A percentile compares a stretch with the other conserved stretches of the same genome.
phyloP scores from a whole-genome alignment of 2,113 vertebrate species.

The Antechinus stuartii region DNA sequence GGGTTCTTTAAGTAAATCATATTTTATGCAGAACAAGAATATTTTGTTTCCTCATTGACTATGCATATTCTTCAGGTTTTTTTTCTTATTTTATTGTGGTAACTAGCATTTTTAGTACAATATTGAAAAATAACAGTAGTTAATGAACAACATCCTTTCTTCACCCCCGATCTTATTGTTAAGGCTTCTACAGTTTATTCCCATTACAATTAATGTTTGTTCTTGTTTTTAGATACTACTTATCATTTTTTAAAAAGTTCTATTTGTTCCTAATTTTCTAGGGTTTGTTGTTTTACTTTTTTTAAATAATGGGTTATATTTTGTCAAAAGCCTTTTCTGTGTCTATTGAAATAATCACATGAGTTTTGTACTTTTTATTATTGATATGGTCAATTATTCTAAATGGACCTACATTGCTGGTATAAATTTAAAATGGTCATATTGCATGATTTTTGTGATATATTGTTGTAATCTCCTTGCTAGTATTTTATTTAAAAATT shows the following conservation, averaged over 20 bases:
- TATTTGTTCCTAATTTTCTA: background rate
- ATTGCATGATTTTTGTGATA: background rate
- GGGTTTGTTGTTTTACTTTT: background rate
- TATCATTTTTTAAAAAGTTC: background rate
- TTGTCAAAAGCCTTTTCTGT: background rate
- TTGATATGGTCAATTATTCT: background rate
- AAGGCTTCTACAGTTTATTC: background rate
- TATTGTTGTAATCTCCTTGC: background rate
- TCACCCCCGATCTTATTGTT: background rate
- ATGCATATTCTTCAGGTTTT: background rate
- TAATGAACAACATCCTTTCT: background rate
- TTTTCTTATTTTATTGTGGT: background rate
- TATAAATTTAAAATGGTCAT: background rate
- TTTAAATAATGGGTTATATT: background rate
- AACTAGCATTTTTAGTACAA: background rate
- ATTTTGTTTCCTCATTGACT: background rate
- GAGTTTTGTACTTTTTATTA: background rate
- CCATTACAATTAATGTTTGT: background rate
- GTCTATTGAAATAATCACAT: background rate
- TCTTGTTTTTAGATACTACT: background rate
- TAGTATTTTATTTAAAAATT: background rate
- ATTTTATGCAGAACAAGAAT: background rate
- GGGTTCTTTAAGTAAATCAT: background rate
- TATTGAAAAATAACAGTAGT: background rate
- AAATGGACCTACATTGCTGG: background rate